These are phyloP conservation scores for Tipula confusa DNA, from an alignment of 2,888 invertebrate genomes.

Conservation along the genomic window DNA sequence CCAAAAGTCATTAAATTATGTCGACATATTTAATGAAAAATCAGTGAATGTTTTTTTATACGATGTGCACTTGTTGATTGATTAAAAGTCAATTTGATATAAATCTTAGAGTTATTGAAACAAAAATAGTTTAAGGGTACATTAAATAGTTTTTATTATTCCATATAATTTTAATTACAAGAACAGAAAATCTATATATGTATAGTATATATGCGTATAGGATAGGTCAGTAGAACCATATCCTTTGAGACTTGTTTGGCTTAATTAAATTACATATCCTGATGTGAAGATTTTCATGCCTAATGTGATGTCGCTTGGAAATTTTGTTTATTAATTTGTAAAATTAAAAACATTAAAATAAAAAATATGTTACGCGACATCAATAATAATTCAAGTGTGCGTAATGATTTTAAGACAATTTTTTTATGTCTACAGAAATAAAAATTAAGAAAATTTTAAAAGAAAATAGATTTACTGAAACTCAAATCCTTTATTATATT, in stretches of 20 bases:
- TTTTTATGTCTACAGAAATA: background rate
- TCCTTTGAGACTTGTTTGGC: background rate
- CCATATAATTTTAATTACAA: background rate
- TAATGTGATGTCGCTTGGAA: background rate
- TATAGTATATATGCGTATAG: background rate
- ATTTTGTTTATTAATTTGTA: background rate
- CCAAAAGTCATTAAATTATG: background rate
- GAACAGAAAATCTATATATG: background rate
- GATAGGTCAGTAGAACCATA: background rate
- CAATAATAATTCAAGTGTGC: constrained; percentile 28
- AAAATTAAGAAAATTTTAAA: background rate
- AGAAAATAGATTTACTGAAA: background rate
- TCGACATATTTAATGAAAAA: background rate
- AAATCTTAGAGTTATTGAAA: background rate
- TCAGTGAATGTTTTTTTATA: background rate
- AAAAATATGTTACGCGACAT: constrained; percentile 26
- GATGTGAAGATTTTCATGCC: background rate
- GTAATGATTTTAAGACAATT: constrained; percentile 3
- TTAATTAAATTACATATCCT: constrained; percentile 27
- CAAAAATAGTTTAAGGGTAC: background rate
- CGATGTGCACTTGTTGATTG: background rate
- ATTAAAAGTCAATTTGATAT: background rate
- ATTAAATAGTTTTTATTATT: background rate
- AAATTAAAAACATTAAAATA: background rate
- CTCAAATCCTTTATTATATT: background rate